Conservation (phyloP, 2,797 vertebrate species). For the Mus spretus region DNA sequence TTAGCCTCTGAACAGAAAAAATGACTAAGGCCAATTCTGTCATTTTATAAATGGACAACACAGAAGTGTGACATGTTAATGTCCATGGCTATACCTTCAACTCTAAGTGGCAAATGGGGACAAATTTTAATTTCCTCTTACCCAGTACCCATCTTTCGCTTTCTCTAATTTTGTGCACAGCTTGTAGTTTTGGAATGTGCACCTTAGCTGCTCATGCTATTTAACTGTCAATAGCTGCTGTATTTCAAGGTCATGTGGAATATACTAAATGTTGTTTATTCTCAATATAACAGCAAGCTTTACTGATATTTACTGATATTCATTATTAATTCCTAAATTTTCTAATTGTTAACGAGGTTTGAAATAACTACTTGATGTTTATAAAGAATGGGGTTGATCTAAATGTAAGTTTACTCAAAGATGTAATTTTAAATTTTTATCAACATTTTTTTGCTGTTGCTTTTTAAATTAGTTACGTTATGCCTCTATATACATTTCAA, state of each 20-base stretch:
- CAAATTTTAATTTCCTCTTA: neutral
- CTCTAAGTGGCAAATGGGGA: neutral
- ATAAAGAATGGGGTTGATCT: constrained; percentile 1
- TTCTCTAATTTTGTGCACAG: neutral
- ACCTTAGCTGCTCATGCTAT: neutral
- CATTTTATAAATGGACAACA: neutral
- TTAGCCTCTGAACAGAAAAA: neutral
- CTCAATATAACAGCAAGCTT: neutral
- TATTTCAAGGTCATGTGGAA: constrained; percentile 36
- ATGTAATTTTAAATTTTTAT: neutral
- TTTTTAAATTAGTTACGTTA: constrained; percentile 10
- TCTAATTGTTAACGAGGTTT: constrained; percentile 29
- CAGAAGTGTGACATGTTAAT: neutral
- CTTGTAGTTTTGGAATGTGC: neutral
- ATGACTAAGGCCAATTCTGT: neutral
- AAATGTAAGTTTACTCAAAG: neutral
- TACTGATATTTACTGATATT: neutral
- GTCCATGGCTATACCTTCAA: neutral
- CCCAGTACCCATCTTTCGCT: neutral
- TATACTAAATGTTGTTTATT: neutral
- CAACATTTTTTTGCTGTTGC: neutral
- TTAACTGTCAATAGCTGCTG: neutral
- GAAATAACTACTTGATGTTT: constrained; percentile 52
- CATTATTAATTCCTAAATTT: neutral
- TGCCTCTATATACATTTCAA: neutral